These are phyloP conservation scores for Acronicta alni DNA, from an alignment of 2,888 invertebrate genomes.

Conservation along the genomic window DNA sequence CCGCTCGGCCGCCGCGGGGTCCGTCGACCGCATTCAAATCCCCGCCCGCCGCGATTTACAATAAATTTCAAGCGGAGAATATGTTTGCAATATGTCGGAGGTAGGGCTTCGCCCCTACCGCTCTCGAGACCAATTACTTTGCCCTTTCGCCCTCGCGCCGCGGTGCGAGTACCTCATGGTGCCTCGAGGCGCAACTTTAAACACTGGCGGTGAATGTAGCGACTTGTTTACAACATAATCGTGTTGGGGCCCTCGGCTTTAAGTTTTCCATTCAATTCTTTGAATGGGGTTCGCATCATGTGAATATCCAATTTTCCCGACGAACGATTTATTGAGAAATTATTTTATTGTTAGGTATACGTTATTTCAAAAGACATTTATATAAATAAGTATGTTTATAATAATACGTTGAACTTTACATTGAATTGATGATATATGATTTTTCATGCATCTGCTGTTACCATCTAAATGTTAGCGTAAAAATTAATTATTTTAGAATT, in stretches of 20 bases:
- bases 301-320: conserved; percentile 61
- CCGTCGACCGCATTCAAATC: conserved; percentile 74
- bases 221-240: conserved; percentile 84
- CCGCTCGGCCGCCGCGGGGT: neutral
- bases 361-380: conserved; percentile 10
- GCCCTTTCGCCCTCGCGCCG: conserved; percentile 66
- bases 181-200: conserved; percentile 73
- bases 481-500: too few relatives aligned
- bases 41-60: conserved; percentile 85
- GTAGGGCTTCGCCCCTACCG: conserved; percentile 58
- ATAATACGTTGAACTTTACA: too few relatives aligned
- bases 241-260: conserved; percentile 61
- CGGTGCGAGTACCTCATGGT: conserved; percentile 15
- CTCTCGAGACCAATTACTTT: conserved; percentile 70
- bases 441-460: too few relatives aligned
- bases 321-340: conserved; percentile 43
- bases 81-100: conserved; percentile 85
- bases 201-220: conserved; percentile 77
- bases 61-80: conserved; percentile 87
- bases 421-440: too few relatives aligned
- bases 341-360: conserved; percentile 39
- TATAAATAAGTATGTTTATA: too few relatives aligned
- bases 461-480: too few relatives aligned
- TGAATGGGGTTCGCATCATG: conserved; percentile 73
- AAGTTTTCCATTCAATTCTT: conserved; percentile 70